Base-by-base conservation (phyloP, 2,113 vertebrate species). In the Microcebus ravelobensis region DNA sequence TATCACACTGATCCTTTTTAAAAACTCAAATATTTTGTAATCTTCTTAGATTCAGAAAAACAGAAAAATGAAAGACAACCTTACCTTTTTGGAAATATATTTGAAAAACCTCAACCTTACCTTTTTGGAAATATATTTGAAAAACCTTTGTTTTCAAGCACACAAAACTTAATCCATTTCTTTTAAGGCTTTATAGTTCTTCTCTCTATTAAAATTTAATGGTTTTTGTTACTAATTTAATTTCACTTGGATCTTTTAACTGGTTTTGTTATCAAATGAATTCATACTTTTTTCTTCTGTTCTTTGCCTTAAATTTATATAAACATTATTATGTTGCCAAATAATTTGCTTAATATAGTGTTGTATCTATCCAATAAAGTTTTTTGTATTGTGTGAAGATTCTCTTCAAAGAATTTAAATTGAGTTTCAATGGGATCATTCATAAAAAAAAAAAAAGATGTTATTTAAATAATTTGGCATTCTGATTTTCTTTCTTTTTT, bases 241-340 rank as follows among this genome's bases (percentile, higher is more conserved):
- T 88, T 85, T 71, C 2, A 74, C 23, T 63, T 83, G 42, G 15
- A 55, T 76, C 2, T 74, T 31, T 74, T 86, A 76, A 93, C 23
- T 25, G 25, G 8, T 52, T 8, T 57, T 71, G 34, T 15, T 71
- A 71, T 0, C 34, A 67, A 87, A 86, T 59, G 77, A 91, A 89
- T 89, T 84, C 11, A 93, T 70, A 73, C 20, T 63, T 77, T 42
- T 87, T 94, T 18, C 3, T 92, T 80, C 42, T 59, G 25, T 31
- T 93, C 15, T 68, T 82, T 17, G 13, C 25, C 91, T 95, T 89
- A 95, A 67, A 79, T 81, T 91, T 39, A 86, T 13, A 18, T 63
- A 87, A 85, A 81, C 34, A 88, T 76, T 45, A n/a, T 57, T 83
- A 45, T 71, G 15, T 12, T 91, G 45, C 1, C 67, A 68, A 63